Base-by-base conservation (phyloP, 2,113 vertebrate species). In the Vulpes vulpes region DNA sequence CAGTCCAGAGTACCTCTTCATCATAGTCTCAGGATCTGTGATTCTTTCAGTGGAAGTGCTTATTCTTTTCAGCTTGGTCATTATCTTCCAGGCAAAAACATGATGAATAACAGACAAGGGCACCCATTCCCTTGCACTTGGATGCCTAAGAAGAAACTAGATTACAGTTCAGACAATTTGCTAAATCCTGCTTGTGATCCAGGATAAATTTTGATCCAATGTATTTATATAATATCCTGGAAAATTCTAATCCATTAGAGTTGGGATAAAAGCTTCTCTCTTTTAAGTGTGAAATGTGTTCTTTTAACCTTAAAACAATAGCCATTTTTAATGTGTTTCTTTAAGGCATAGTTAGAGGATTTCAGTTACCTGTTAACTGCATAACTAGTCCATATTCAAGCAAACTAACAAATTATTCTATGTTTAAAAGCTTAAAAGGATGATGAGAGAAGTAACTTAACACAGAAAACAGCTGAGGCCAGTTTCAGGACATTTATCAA, bases 401-500 rank as follows among this genome's bases (percentile, higher is more conserved):
- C 57, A 89, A 96, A 94, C 71, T 14, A 94, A 93, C 82, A 73
- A 69, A 91, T 79, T 97, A 16, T 92, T 97, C 65, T 98, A 0
- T 5, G 1, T 95, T 98, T 91, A 93, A 89, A 95, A 80, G 82
- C 60, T 97, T 43, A 73, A 96, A 96, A 90, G 17, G 43, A 80
- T 84, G 84, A 5, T 96, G n/a, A 97, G 62, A 80, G 23, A 95
- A 94, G 15, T 93, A 94, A 97, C 89, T 83, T 94, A 91, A 91
- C 65, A 97, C 49, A 25, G 82, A 20, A 85, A 96, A 92, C 53
- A 79, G 53, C n/a, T 59, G 35, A 97, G 93, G 35, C 95, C 97
- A 49, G 91, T 98, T 98, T 97, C 59, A 84, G 80, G 89, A 32
- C 79, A 89, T 95, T 97, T 97, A 80, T 76, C 81, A 94, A 98